A percentile compares a stretch with the other conserved stretches of the same genome.
Evolutionary conservation across 2,113 vertebrate species (phyloP).

Genomic region (Variabilichromis moorii): DNA sequence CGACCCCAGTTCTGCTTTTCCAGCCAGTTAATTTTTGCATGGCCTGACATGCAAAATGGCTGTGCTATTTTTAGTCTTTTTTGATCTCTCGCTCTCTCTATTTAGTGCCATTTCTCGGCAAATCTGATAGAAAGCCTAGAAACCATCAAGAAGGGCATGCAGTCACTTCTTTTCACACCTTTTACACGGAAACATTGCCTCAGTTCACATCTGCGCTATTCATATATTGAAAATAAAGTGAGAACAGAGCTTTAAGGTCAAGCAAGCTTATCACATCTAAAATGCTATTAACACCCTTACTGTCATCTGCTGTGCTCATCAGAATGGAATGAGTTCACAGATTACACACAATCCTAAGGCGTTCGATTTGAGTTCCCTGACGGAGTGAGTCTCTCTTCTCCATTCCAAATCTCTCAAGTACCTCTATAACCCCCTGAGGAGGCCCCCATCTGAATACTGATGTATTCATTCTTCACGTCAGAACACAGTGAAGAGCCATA

Average conservation of each 20-base stretch:
- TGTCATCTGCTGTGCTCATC: constrained; percentile 31
- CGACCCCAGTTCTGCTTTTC: neutral
- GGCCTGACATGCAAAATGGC: neutral
- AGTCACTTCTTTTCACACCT: neutral
- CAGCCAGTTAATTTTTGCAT: neutral
- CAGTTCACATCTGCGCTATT: neutral
- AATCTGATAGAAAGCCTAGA: neutral
- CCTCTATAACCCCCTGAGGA: constrained; percentile 37
- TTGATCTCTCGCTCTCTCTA: neutral
- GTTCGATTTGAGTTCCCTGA: constrained; percentile 6
- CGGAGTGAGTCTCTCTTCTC: neutral
- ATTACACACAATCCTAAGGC: constrained; percentile 24
- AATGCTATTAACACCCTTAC: constrained; percentile 27
- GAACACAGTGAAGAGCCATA: constrained; percentile 39
- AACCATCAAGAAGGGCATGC: neutral
- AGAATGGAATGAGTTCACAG: constrained; percentile 42
- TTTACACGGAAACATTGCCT: neutral
- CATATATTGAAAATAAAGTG: constrained; percentile 10
- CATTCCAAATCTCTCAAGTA: constrained; percentile 38
- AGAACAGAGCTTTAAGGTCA: constrained; percentile 24
- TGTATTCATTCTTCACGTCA: constrained; percentile 41
- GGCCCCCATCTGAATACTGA: constrained; percentile 57
- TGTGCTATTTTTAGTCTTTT: neutral
- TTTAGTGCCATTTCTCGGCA: neutral
- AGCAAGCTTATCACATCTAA: constrained; percentile 36